Evolutionary conservation across 2,888 invertebrate genomes (phyloP).

Genomic region (Chymomyza procnemis): DNA sequence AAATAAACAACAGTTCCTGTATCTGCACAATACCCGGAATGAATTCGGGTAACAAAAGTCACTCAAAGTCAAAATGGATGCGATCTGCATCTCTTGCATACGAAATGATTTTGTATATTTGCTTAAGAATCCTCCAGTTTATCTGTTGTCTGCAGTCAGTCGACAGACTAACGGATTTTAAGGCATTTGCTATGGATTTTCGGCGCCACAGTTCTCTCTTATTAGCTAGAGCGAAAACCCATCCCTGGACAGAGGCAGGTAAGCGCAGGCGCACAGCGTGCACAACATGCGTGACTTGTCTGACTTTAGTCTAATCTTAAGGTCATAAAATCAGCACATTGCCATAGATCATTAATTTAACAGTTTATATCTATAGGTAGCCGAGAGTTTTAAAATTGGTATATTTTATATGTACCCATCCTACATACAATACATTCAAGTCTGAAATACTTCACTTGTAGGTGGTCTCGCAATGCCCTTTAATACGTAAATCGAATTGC

Average conservation of each 20-base stretch:
- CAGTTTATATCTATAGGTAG: slow-evolving; percentile 34
- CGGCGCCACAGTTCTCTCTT: slow-evolving; percentile 67
- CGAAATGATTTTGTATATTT: slow-evolving; percentile 58
- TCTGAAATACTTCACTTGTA: slow-evolving; percentile 32
- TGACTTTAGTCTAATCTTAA: slow-evolving; percentile 61
- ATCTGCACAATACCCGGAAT: neutral
- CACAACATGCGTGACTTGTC: slow-evolving; percentile 51
- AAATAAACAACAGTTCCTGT: slow-evolving; percentile 18
- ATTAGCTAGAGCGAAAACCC: slow-evolving; percentile 16
- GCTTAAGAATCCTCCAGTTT: slow-evolving; percentile 51
- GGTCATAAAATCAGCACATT: slow-evolving; percentile 62
- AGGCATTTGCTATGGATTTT: slow-evolving; percentile 67
- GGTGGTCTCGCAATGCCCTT: slow-evolving; percentile 44
- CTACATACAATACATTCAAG: neutral
- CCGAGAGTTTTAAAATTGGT: slow-evolving; percentile 2
- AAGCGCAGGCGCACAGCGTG: slow-evolving; percentile 43
- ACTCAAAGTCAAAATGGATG: slow-evolving; percentile 27
- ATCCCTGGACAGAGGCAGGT: slow-evolving; percentile 30
- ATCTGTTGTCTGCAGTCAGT: slow-evolving; percentile 48
- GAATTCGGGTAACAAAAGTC: slow-evolving; percentile 5
- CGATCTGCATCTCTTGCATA: slow-evolving; percentile 48
- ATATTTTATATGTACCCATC: slow-evolving; percentile 4
- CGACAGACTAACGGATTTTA: slow-evolving; percentile 69
- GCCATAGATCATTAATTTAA: slow-evolving; percentile 69
- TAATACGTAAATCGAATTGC: slow-evolving; percentile 48